Conservation (phyloP, 2,888 invertebrate species). For the Microchrysa polita region DNA sequence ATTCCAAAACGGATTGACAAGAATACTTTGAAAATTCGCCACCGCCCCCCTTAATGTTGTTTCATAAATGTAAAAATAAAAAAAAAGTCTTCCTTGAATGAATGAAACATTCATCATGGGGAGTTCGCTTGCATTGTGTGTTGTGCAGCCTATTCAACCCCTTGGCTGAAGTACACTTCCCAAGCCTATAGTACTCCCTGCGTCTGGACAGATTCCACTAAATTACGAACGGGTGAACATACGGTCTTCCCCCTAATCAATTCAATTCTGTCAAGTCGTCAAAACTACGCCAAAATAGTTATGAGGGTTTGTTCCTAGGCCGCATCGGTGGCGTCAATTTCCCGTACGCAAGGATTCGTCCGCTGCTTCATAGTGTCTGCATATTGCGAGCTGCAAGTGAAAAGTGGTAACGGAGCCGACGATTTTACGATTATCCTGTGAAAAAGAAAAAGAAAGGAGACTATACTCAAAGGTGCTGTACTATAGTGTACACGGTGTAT, state of each 20-base stretch:
- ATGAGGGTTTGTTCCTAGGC: constrained; percentile 5
- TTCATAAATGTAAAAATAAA: background rate
- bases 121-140: background rate
- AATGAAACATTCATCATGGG: constrained; percentile 3
- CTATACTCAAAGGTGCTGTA: no score
- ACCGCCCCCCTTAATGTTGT: background rate
- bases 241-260: constrained; percentile 14
- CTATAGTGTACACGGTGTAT: background rate
- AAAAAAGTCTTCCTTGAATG: background rate
- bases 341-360: background rate
- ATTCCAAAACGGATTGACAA: no score
- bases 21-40: background rate
- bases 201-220: constrained; percentile 13
- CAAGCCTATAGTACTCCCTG: background rate
- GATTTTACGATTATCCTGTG: constrained; percentile 9
- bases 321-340: background rate
- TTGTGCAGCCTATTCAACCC: constrained; percentile 10
- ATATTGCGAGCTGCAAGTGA: background rate
- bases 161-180: background rate
- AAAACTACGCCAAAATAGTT: constrained; percentile 30
- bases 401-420: background rate
- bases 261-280: constrained; percentile 8
- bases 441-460: background rate
- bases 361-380: no score
- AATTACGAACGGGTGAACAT: background rate